Evolutionary conservation across 2,888 invertebrate species (phyloP), one percentile per base, ranked within the genome.

Genomic region (Cactoblastis cactorum): DNA sequence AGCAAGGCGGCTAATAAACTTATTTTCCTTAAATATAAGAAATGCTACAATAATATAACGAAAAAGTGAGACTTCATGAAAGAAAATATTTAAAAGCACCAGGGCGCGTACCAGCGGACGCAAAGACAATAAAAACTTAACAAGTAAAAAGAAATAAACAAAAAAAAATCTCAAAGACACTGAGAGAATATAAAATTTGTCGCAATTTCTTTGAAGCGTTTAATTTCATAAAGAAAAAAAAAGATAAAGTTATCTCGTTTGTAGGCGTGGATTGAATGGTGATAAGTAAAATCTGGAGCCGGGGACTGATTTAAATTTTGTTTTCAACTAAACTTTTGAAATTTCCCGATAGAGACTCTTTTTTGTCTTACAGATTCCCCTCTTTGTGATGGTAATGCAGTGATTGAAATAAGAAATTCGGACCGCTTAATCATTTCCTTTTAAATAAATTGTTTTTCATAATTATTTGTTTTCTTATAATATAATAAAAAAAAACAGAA

Each of bases 111-210:
- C 45, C 45, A 53, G 56, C 50, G 58, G 61, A 61, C 54, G 67
- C 59, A 65, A 63, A 65, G 55, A 58, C 53, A 59, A 61, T 62
- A 63, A 61, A 72, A 71, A 65, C 57, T 69, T 67, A 48, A 61
- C 61, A 68, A 69, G 66, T 62, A 28, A 62, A 69, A 63, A 63
- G 58, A 57, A 69, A 65, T 63, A 71, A 72, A 75, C 64, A 73
- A 69, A 69, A 65, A 61, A 58, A 63, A 55, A 53, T 45, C 52
- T 58, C 51, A 53, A 47, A 35, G 46, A 69, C 71, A 63, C 65
- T 52, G 53, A 57, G 56, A 61, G 77, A 82, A 78, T 78, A 75
- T 69, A 62, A 71, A 76, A 68, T 73, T 61, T 60, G 58, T 63
- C 63, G 63, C 65, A 70, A 67, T 70, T 76, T 70, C 69, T 68